Base-by-base conservation (phyloP, 37 sponge, comb jelly and placozoan genomes). In the Aphrocallistes beatrix region DNA sequence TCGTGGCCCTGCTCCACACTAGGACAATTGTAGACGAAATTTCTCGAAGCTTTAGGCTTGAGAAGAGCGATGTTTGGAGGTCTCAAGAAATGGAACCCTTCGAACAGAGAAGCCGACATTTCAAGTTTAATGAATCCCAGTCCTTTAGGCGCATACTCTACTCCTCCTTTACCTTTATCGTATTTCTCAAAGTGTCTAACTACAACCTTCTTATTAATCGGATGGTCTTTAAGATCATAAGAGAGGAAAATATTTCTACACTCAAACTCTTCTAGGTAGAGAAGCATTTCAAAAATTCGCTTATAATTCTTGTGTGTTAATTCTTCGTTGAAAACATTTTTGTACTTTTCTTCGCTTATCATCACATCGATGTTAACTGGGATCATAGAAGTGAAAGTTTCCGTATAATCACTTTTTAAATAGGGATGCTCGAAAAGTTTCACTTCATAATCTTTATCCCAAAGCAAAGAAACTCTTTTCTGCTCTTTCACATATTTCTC, bases 1-100 rank as follows among this genome's bases (percentile, higher is more conserved):
- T 60, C 75, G n/a, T 60, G 75, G 25, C 75, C 75, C n/a, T 25
- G n/a, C 21, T 60, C 75, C n/a, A 60, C 75, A 60, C 75, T 60
- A 30, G 75, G 75, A 60, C 75, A 60, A 30, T 60, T 25, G 75
- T 60, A 60, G 6, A 60, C 75, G 34, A 19, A 60, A 13, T 60
- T 60, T 6, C n/a, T 19, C 10, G 34, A 30, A 21, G 75, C 75
- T 60, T 60, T 60, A 19, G 75, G 75, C n/a, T 60, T 60, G 3
- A 60, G 10, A 60, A 60, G 75, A 60, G 75, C 75, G 17, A 60
- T 13, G 75, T 60, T 60, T 25, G 75, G 75, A 3, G 75, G 75
- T 60, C 75, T 3, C n/a, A 60, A 13, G 75, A 60, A 60, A 13
- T 60, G 75, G 21, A 60, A 60, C 6, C 75, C 75, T 60, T 60